Evolutionary conservation across 2,797 vertebrate genomes (phyloP), one percentile per base, ranked within the genome.

Genomic region (Morelia viridis): DNA sequence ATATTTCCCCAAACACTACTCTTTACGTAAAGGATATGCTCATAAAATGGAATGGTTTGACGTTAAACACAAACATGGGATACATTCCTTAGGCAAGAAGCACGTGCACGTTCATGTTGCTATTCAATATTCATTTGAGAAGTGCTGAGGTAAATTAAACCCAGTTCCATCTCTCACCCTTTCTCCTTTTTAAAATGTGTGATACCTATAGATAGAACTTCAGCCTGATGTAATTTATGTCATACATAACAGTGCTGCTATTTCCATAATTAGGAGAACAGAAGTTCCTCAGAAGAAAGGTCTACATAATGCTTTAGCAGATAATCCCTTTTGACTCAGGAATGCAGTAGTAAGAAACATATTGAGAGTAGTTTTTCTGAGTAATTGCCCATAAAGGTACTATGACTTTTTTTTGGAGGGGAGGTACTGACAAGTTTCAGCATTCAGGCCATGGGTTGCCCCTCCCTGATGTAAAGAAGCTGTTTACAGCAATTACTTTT

Each of bases 41-140:
- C 94, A 95, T 96, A 96, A 96, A 80, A 96, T 93, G 95, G 95
- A 96, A 95, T 96, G 93, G 94, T 90, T 96, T 96, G 92, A 96
- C 96, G 92, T 95, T 96, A 96, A 96, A 92, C n/a, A 90, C 91
- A 93, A 96, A 95, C 94, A 95, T 95, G 96, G 96, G 94, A 96
- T 95, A 93, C 93, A 96, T 91, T 95, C 95, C 89, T 95, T 95
- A 96, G 94, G 93, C 95, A 93, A 95, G 96, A 92, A 46, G 90
- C 61, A 12, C 31, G 46, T 41, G 31, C 26, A 24, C 35, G 0
- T 95, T 89, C 92, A 85, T 94, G 71, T 93, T 92, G 83, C 94
- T 96, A 87, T 95, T 96, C 95, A 96, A 71, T 95, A 95, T 97
- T 96, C 92, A 96, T 96, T 94, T 95, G 61, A 91, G 46, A 95